These are phyloP conservation scores for Ctena decussata DNA, from an alignment of 2,888 invertebrate species.

Conservation along the genomic window DNA sequence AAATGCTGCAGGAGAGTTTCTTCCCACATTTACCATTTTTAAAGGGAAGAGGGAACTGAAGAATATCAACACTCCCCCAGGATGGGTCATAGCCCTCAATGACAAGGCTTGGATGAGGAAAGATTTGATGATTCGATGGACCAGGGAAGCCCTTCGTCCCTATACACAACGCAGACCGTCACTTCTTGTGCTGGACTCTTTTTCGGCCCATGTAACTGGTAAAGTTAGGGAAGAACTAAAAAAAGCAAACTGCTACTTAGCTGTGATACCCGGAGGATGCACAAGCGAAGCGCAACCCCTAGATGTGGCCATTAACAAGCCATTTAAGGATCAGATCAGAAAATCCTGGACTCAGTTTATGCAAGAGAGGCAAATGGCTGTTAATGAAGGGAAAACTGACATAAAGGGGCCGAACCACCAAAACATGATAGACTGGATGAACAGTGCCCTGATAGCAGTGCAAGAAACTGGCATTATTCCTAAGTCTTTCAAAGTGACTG, in stretches of 20 bases:
- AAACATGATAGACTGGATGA: background rate
- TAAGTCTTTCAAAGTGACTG: too few species aligned
- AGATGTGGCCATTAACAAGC: background rate
- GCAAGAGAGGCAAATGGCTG: background rate
- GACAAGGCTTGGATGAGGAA: background rate
- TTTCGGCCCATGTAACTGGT: background rate
- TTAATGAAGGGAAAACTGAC: background rate
- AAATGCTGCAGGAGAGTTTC: background rate
- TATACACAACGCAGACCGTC: background rate
- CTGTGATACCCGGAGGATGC: background rate
- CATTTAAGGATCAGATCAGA: background rate
- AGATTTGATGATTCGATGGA: background rate
- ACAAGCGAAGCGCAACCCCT: background rate
- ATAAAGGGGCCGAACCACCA: background rate
- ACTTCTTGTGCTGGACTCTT: background rate
- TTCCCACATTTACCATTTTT: background rate
- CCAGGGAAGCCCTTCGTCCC: background rate
- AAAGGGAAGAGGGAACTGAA: background rate
- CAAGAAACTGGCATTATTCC: background rate
- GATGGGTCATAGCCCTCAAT: background rate
- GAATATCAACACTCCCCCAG: background rate
- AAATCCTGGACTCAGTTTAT: background rate
- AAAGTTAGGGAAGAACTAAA: background rate
- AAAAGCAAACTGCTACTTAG: background rate
- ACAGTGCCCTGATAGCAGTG: background rate